These are phyloP conservation scores for Delphinus delphis DNA, from an alignment of 2,113 vertebrate genomes.

Conservation along the genomic window DNA sequence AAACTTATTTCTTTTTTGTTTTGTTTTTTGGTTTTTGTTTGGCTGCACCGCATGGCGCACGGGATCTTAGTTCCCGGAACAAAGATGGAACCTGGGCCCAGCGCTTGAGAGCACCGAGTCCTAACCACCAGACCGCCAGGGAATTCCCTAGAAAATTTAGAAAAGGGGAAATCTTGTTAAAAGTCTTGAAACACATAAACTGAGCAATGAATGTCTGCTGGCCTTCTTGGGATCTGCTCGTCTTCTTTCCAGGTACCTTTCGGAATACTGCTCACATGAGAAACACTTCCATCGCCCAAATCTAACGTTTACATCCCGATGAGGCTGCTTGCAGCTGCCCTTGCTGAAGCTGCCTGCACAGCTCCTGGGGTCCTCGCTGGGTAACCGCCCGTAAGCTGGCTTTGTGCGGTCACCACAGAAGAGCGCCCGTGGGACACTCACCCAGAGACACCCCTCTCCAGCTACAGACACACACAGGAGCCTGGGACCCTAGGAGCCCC, in stretches of 20 bases:
- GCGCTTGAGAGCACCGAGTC: too few species aligned
- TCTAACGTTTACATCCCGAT: background rate
- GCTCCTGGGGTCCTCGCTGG: background rate
- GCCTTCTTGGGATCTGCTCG: background rate
- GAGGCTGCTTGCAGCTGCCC: background rate
- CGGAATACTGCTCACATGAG: background rate
- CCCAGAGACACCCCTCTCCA: background rate
- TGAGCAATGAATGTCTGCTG: background rate
- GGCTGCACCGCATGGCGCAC: rapidly evolving
- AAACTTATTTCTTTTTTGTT: background rate
- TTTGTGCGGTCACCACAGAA: background rate
- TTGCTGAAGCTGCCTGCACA: background rate
- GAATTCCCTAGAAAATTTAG: background rate
- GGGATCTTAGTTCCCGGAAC: too few species aligned
- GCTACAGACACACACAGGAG: background rate
- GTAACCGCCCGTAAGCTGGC: background rate
- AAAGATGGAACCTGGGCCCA: too few species aligned
- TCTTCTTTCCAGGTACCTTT: background rate
- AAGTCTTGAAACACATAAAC: background rate
- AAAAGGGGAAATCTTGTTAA: background rate
- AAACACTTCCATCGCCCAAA: background rate
- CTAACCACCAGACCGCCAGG: too few species aligned
- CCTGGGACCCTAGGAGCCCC: background rate
- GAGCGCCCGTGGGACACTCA: background rate
- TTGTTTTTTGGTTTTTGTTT: too few species aligned